Conservation (phyloP, 1,140 invertebrate species). For the Pygmarrhopalites habei region DNA sequence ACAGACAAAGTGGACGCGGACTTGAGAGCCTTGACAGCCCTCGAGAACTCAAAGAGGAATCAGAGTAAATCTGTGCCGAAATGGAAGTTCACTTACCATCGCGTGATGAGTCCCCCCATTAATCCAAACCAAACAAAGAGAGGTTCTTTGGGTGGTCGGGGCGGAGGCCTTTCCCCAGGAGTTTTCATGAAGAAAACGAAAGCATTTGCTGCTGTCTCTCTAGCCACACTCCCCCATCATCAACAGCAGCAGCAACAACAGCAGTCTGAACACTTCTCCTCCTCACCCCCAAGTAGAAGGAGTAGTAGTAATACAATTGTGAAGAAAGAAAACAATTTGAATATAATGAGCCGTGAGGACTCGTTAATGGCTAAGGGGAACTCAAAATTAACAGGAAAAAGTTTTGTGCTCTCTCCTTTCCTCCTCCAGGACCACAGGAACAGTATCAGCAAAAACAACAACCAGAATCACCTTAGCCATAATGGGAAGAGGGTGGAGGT, state of each 20-base stretch:
- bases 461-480: not conserved
- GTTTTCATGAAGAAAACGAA: no score
- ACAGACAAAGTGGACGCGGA: conserved; percentile 25
- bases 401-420: no score
- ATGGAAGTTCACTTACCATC: conserved; percentile 24
- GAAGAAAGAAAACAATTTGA: no score
- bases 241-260: conserved; percentile 8
- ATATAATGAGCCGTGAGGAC: no score
- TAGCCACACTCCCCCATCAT: conserved; percentile 9
- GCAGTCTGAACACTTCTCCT: no score
- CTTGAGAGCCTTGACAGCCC: conserved; percentile 15
- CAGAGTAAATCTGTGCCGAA: conserved; percentile 16
- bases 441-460: not conserved
- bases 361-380: no score
- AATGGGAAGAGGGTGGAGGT: no score
- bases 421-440: no score
- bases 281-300: no score
- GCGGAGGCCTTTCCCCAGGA: no score
- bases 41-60: conserved; percentile 15
- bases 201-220: conserved; percentile 1
- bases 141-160: not conserved
- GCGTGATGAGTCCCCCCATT: conserved; percentile 13
- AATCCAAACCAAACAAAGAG: not conserved
- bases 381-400: no score
- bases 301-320: no score